phyloP scores from a whole-genome alignment of 2,113 vertebrate species.

The Atractosteus spatula region DNA sequence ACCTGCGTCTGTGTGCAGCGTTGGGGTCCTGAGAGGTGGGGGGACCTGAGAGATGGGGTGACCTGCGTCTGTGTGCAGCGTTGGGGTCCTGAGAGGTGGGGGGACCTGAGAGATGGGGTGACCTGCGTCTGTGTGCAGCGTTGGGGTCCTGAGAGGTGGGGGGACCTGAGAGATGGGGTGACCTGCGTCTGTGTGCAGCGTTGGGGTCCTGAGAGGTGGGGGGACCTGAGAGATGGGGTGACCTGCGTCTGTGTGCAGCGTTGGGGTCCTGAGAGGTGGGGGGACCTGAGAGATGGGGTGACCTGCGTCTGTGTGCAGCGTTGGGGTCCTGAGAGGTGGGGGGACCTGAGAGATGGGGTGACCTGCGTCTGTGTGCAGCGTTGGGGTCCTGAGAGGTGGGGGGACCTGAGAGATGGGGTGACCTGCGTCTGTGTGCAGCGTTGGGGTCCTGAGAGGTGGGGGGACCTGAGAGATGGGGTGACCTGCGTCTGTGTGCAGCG shows the following conservation, averaged over 20 bases:
- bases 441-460: too few species aligned
- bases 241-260: not conserved
- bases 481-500: not conserved
- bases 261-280: not conserved
- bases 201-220: too few species aligned
- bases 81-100: too few species aligned
- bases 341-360: not conserved
- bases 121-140: not conserved
- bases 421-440: constrained; percentile 34
- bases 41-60: too few species aligned
- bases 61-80: constrained; percentile 34
- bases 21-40: not conserved
- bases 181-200: constrained; percentile 34
- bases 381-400: not conserved
- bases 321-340: too few species aligned
- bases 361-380: not conserved
- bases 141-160: not conserved
- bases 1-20: not conserved
- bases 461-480: not conserved
- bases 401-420: too few species aligned
- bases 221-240: not conserved
- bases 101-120: not conserved
- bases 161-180: too few species aligned
- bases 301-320: constrained; percentile 34
- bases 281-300: too few species aligned